Base-by-base conservation (phyloP, 2,888 invertebrate species). In the Dorcus parallelipipedus region DNA sequence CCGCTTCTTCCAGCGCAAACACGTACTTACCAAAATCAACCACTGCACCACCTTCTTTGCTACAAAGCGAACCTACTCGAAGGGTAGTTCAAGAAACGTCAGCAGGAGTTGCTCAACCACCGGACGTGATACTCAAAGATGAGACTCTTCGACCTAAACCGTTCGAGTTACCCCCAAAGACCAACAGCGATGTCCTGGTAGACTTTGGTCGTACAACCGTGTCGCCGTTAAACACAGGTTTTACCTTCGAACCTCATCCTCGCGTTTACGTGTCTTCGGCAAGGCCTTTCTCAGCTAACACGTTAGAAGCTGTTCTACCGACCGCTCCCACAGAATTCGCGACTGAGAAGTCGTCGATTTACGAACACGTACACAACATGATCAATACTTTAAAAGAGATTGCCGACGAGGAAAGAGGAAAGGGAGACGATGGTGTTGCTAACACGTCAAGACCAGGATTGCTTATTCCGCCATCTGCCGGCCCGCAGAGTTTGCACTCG, bases 401-500 rank as follows among this genome's bases (percentile, higher is more conserved):
- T 1, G 83, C 83, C 43, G 79, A 83, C 3, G 80, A 3, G 73
- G 77, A 1, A 80, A 79, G 26, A 7, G 26, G 26, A 9, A 73
- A 78, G 7, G 74, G 80, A 7, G 78, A 81, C 17, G 82, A 82
- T 39, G 82, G 80, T 62, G 78, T 77, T 49, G 79, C 79, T 2
- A 82, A 80, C 47, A 79, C 67, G 6, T 71, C 82, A 33, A 80
- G 88, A 60, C 82, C 83, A 39, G 90, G 88, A 3, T 76, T 89
- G n/a, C 80, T 86, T 5, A 84, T 88, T 7, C 89, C 90, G 2
- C 86, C 87, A 10, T 90, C 90, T 0, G 84, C 88, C 0, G 89
- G 90, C 0, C 90, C 91, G 0, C 88, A 89, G 71, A 89, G 90
- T 0, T 78, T 91, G 9, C 90, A 90, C 66, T 89, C 91, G 0